phyloP scores from a whole-genome alignment of 2,888 invertebrate genomes.

The Drosophila monieri region DNA sequence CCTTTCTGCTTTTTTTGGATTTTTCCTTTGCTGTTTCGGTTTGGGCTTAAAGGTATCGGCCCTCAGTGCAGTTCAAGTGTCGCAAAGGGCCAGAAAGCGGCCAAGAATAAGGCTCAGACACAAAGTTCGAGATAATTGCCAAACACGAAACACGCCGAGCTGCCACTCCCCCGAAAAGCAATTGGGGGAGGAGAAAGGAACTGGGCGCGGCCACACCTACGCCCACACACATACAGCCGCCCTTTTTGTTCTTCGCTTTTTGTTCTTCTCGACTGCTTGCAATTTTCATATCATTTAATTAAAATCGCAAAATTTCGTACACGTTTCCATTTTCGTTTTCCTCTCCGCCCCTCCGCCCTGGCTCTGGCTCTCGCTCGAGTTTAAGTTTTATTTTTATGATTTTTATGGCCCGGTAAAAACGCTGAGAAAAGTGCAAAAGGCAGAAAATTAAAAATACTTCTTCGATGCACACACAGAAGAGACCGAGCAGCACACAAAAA shows the following conservation, averaged over 20 bases:
- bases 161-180: conserved; percentile 12
- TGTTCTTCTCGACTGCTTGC: conserved; percentile 57
- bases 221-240: conserved; percentile 51
- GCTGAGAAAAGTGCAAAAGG: conserved; percentile 71
- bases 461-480: conserved; percentile 37
- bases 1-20: not conserved
- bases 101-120: conserved; percentile 6
- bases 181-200: conserved; percentile 8
- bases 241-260: conserved; percentile 26
- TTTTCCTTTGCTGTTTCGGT: not conserved
- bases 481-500: conserved; percentile 40
- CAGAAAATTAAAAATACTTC: conserved; percentile 80
- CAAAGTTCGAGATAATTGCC: conserved; percentile 44
- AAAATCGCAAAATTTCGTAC: conserved; percentile 78
- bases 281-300: conserved; percentile 80
- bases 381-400: conserved; percentile 65
- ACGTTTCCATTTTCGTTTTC: conserved; percentile 77
- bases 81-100: conserved; percentile 26
- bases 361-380: conserved; percentile 36
- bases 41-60: conserved; percentile 1
- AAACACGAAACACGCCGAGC: conserved; percentile 38
- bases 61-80: conserved; percentile 36
- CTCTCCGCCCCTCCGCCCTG: conserved; percentile 44
- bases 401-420: conserved; percentile 69
- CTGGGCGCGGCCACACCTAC: conserved; percentile 66